Base-by-base conservation (phyloP, 2,888 invertebrate genomes). In the Proisotoma minuta region DNA sequence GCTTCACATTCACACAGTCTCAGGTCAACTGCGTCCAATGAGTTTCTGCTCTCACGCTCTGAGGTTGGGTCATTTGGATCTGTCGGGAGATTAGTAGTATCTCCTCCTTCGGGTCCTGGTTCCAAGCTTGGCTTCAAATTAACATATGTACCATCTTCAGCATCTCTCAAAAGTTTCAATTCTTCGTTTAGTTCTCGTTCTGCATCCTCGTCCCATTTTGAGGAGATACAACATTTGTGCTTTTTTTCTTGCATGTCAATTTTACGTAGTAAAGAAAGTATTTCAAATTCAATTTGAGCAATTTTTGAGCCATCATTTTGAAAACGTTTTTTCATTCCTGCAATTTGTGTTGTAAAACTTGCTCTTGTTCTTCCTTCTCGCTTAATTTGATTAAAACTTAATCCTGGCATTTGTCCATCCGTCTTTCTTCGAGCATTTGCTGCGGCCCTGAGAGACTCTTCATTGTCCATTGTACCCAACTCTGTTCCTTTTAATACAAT, bases 1-100 rank as follows among this genome's bases (percentile, higher is more conserved):
- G 59, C 28, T 4, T 68, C 50, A 62, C 73, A 73, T n/a, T 70
- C 64, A 59, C 73, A 73, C 8, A 61, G 59, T 51, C 73, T 39
- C 3, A 71, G 52, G 27, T 73, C 73, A 22, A 69, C 58, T 5
- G 50, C 57, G 18, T 26, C 12, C 18, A 27, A 20, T 5, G 47
- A 48, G 2, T 8, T 20, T 27, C 15, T 39, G 52, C 3, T 28
- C 49, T 29, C 20, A 24, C 18, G 26, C 40, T 23, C 34, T 8
- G n/a, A 15, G 15, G 27, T 8, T n/a, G 22, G 26, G 12, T 5
- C 22, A 27, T 12, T 1, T 12, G 52, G 4, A 20, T 3, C 26
- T n/a, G n/a, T n/a, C n/a, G n/a, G n/a, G n/a, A n/a, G n/a, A n/a
- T n/a, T n/a, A n/a, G n/a, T n/a, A n/a, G n/a, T 39, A 3, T 18